These are phyloP conservation scores for Anthophora plumipes DNA, from an alignment of 2,888 invertebrate species.

Conservation along the genomic window DNA sequence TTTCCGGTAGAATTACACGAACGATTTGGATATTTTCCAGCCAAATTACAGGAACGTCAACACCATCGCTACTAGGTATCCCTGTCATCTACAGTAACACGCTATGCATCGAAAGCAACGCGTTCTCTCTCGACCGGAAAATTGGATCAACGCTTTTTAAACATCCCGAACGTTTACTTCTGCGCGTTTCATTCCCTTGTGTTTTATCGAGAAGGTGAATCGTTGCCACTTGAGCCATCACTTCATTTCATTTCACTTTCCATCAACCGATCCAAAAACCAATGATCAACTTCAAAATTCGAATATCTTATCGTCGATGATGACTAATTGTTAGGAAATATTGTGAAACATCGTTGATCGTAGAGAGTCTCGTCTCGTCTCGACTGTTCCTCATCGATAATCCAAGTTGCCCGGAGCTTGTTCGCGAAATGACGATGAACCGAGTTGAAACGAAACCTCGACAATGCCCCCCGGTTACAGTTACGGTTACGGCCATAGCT, in stretches of 20 bases:
- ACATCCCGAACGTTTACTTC: conserved; percentile 66
- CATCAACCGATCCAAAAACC: too few relatives aligned
- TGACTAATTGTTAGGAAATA: not conserved
- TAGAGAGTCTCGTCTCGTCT: not conserved
- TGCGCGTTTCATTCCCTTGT: conserved; percentile 52
- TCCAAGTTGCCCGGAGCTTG: conserved; percentile 30
- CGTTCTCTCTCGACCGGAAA: conserved; percentile 71
- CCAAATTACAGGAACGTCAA: conserved; percentile 74
- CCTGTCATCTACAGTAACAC: conserved; percentile 71
- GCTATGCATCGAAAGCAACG: conserved; percentile 66
- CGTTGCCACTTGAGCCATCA: too few relatives aligned
- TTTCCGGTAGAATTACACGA: conserved; percentile 64
- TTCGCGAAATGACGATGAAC: conserved; percentile 40
- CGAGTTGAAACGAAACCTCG: conserved; percentile 67
- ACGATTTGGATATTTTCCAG: conserved; percentile 71
- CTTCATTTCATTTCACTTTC: too few relatives aligned
- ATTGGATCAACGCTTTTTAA: conserved; percentile 74
- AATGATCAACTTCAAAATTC: not conserved
- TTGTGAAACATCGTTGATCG: not conserved
- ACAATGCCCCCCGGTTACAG: conserved; percentile 72
- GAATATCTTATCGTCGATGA: not conserved
- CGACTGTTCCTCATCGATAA: conserved; percentile 13
- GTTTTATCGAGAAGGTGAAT: conserved; percentile 53
- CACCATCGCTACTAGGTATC: conserved; percentile 65
- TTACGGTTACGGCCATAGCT: conserved; percentile 49